Percentiles rank a stretch among this genome's conserved stretches.
phyloP scores from a whole-genome alignment of 2,113 vertebrate species.

The Prunella fulvescens region DNA sequence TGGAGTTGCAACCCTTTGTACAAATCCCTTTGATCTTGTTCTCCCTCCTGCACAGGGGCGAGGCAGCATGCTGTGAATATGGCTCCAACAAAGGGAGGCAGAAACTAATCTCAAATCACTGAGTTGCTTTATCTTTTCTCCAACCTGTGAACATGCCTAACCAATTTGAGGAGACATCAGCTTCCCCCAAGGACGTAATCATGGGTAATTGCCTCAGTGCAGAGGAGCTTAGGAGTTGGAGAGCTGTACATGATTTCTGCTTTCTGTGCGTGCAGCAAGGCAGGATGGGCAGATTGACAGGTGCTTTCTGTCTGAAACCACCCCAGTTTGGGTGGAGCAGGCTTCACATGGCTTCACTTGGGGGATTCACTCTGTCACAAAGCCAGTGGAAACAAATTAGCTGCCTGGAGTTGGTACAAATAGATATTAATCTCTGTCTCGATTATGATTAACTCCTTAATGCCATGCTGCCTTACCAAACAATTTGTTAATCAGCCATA shows the following conservation, averaged over 20 bases:
- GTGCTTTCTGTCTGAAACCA: not conserved
- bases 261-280: not conserved
- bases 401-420: not conserved
- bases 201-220: not conserved
- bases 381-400: constrained; percentile 18
- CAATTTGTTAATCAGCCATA: not conserved
- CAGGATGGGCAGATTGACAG: not conserved
- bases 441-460: constrained; percentile 34
- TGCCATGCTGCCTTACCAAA: not conserved
- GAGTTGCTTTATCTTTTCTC: not conserved
- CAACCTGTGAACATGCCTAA: accelerated
- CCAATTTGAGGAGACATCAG: not conserved
- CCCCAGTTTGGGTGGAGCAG: not conserved
- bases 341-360: not conserved
- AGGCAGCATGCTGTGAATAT: not conserved
- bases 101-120: not conserved
- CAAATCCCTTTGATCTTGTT: not conserved
- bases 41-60: not conserved
- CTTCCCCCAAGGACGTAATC: not conserved
- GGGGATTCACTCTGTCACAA: not conserved
- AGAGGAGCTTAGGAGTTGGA: not conserved
- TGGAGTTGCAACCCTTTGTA: not conserved
- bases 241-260: not conserved
- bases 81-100: not conserved
- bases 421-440: not conserved